These are phyloP conservation scores for Autographa pulchrina DNA, from an alignment of 2,888 invertebrate genomes.

Conservation along the genomic window DNA sequence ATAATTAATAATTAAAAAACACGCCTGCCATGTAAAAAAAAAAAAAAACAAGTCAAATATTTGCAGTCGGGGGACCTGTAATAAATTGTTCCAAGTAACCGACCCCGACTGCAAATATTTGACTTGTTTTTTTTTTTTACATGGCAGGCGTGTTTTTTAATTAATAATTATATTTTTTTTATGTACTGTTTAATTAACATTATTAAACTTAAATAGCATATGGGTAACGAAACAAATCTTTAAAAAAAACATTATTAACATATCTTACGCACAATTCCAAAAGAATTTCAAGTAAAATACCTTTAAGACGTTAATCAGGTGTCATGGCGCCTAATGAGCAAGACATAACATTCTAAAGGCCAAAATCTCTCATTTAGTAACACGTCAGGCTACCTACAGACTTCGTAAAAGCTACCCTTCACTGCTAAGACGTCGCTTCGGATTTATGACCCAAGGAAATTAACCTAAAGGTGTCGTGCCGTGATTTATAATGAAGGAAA, in stretches of 20 bases:
- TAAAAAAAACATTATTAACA: background rate
- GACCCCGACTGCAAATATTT: too few species aligned
- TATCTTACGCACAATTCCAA: background rate
- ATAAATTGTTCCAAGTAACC: too few species aligned
- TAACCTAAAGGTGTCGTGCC: constrained; percentile 80
- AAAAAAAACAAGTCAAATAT: too few species aligned
- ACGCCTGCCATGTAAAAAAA: too few species aligned
- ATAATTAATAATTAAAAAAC: too few species aligned
- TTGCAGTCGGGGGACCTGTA: too few species aligned
- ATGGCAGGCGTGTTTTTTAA: too few species aligned
- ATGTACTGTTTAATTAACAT: too few species aligned
- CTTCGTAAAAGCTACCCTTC: constrained; percentile 55
- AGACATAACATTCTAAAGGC: constrained; percentile 19
- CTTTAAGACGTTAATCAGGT: background rate
- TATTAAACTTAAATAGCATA: too few species aligned
- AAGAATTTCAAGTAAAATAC: background rate
- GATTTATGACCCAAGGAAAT: constrained; percentile 84
- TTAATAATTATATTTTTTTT: too few species aligned
- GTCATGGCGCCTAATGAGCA: background rate
- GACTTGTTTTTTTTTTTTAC: too few species aligned
- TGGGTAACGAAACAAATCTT: too few species aligned
- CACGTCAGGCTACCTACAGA: constrained; percentile 37
- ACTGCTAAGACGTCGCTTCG: constrained; percentile 62
- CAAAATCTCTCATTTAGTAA: constrained; percentile 24
- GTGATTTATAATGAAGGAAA: constrained; percentile 84